Base-by-base conservation (phyloP, 1,140 invertebrate species). In the Akabosia matsudoensis region DNA sequence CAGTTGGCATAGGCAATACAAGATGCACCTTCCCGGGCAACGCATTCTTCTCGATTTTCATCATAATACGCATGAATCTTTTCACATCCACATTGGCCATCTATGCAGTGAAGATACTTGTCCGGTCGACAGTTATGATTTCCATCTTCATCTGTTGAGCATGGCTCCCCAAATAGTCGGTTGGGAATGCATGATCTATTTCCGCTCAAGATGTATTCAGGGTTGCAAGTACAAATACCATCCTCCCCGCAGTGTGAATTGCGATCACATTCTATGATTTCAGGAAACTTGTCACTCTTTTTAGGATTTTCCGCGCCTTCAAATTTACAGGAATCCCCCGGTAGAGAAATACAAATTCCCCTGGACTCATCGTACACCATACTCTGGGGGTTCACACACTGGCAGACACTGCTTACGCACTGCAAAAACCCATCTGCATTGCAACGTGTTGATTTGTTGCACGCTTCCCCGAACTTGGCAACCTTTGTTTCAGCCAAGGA, bases 81-180 rank as follows among this genome's bases (percentile, higher is more conserved):
- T 4, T 67, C 61, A 31, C 61, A 67, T 28, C 24, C 61, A 31
- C 61, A 67, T 28, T 30, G 7, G 7, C 10, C 28, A 67, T 67
- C 61, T 7, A 67, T 22, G 22, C 61, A 67, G 1, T 31, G 24
- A 24, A 67, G 28, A 31, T 67, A 67, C n/a, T 67, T 67, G 28
- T 67, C 61, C 13, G 61, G 61, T 28, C 61, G 61, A 30, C 61
- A 67, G 24, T 30, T 67, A 30, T 67, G 61, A 67, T 67, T 67
- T 2, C 61, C 61, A 28, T 67, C 61, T 10, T 31, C 61, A 30
- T 67, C 61, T 13, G 31, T n/a, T n/a, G 61, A 30, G n/a, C 61
- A 67, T 10, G 4, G 13, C 31, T 67, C 61, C 10, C 61, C 61
- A 31, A 30, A 67, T 13, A 28, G 24, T 67, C 22, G 7, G n/a